These are phyloP conservation scores for Ornithoptera priamus DNA, from an alignment of 2,888 invertebrate genomes.

Conservation along the genomic window DNA sequence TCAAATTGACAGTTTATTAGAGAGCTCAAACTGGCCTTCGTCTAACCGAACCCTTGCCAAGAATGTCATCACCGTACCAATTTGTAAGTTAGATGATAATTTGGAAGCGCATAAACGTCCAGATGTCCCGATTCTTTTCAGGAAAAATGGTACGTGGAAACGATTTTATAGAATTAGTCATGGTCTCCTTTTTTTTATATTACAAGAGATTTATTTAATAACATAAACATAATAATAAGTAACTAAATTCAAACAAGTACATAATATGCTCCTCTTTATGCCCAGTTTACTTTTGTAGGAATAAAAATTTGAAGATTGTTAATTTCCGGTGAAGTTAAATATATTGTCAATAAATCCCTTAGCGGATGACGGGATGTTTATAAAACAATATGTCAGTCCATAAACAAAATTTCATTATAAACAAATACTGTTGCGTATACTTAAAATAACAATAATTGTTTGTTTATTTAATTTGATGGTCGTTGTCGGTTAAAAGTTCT, in stretches of 20 bases:
- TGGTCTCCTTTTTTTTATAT: too few species aligned
- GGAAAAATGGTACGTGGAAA: too few species aligned
- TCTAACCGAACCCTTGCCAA: constrained; percentile 14
- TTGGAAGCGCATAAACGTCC: constrained; percentile 4
- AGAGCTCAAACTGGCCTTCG: constrained; percentile 10
- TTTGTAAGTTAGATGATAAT: constrained; percentile 13
- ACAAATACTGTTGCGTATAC: constrained; percentile 13
- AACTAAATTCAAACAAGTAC: too few species aligned
- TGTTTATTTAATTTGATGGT: constrained; percentile 4
- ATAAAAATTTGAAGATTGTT: too few species aligned
- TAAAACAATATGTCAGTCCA: constrained; percentile 5
- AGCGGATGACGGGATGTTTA: constrained; percentile 10
- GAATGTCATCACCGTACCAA: constrained; percentile 12
- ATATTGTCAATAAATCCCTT: neutral
- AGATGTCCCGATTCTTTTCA: constrained; percentile 13
- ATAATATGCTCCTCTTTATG: too few species aligned
- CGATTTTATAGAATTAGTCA: too few species aligned
- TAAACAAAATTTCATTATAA: constrained; percentile 7
- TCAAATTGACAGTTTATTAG: constrained; percentile 26
- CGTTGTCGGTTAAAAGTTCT: too few species aligned
- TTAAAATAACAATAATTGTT: constrained; percentile 16
- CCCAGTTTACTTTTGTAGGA: too few species aligned
- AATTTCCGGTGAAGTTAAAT: too few species aligned
- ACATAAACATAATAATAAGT: too few species aligned
- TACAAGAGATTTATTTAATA: too few species aligned